Evolutionary conservation across 2,113 vertebrate species (phyloP), one percentile per base, ranked within the genome.

Genomic region (Bubo scandiacus): DNA sequence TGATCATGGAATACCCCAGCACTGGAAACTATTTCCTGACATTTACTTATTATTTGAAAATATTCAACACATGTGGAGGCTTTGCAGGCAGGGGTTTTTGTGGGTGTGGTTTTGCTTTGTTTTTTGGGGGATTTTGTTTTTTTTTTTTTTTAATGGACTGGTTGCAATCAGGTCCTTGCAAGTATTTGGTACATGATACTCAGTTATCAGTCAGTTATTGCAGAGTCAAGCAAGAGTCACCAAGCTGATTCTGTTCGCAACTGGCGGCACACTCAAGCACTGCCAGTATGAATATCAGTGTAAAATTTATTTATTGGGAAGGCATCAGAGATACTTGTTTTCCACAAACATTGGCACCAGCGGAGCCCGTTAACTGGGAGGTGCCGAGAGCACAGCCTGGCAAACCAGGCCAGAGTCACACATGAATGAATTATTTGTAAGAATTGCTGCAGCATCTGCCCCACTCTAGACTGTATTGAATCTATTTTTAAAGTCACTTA

Each of bases 401-500:
- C 52, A 91, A 95, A 83, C 38, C 84, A 91, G 78, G 91, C 70
- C 70, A 83, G 67, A 92, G 45, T 83, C 89, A 80, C 67, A 87
- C 42, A 45, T 0, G 1, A 75, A 95, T 92, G 6, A 96, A 97
- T 94, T 90, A 97, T 95, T 94, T 83, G 84, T 93, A 82, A 92
- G 67, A 92, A 88, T 42, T 94, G 27, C 81, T 88, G 62, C 71
- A 92, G 78, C 81, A 74, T 90, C 74, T 95, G 74, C 78, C 78
- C 62, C 2, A 0, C 62, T 91, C 89, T 10, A 42, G 43, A 51
- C 71, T 26, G n/a, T 72, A 87, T n/a, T 1, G 1, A 92, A 88
- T 94, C 89, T 94, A 96, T 96, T 95, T 95, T 96, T 90, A 95
- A 97, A 97, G 91, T 83, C 85, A 94, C 92, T 97, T 94, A 96